Evolutionary conservation across 2,113 vertebrate species (phyloP).

Genomic region (Bufo bufo): DNA sequence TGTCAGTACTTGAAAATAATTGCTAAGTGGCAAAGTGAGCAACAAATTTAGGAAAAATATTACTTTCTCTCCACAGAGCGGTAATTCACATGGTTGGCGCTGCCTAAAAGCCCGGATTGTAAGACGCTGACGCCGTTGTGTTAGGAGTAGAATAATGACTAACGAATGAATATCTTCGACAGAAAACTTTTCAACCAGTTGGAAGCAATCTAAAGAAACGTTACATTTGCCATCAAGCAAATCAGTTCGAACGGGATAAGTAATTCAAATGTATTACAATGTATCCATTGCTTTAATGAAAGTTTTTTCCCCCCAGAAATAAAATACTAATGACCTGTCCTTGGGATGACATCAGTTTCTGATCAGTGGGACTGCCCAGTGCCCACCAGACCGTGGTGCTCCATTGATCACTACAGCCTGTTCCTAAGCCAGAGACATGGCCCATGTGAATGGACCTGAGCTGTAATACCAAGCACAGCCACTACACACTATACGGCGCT

Average conservation of each 20-base stretch:
- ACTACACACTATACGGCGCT: too few relatives aligned
- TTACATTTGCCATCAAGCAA: neutral
- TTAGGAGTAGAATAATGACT: slow-evolving; percentile 24
- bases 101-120: slow-evolving; percentile 48
- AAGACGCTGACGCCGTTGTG: neutral
- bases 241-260: neutral
- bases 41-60: slow-evolving; percentile 56
- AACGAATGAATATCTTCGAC: slow-evolving; percentile 23
- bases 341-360: too few relatives aligned
- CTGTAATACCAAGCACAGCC: too few relatives aligned
- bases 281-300: too few relatives aligned
- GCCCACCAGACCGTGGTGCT: too few relatives aligned
- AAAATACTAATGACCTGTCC: too few relatives aligned
- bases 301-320: too few relatives aligned
- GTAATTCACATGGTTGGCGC: slow-evolving; percentile 41
- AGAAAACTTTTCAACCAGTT: slow-evolving; percentile 16
- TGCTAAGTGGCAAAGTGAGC: slow-evolving; percentile 45
- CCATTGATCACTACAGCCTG: too few relatives aligned
- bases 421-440: too few relatives aligned
- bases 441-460: too few relatives aligned
- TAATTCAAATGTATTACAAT: neutral
- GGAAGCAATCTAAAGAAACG: neutral
- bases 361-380: too few relatives aligned
- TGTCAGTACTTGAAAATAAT: slow-evolving; percentile 49
- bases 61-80: slow-evolving; percentile 24